Base-by-base conservation (phyloP, 2,888 invertebrate genomes). In the Altica lythri region DNA sequence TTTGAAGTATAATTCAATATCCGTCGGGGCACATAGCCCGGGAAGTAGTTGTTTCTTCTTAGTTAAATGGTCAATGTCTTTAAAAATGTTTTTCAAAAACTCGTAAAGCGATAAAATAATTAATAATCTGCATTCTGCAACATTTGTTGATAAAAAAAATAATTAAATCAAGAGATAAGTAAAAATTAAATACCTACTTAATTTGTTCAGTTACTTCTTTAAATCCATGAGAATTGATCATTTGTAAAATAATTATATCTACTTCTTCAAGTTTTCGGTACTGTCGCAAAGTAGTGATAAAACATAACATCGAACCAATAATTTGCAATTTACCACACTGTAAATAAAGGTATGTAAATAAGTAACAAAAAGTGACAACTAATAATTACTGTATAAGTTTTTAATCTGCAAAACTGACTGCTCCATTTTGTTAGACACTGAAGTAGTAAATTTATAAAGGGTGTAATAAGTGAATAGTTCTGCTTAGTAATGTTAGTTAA, bases 351-450 rank as follows among this genome's bases (percentile, higher is more conserved):
- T n/a, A n/a, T n/a, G n/a, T n/a, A n/a, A n/a, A n/a, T n/a, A n/a
- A n/a, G n/a, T n/a, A n/a, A n/a, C n/a, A n/a, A n/a, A n/a, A n/a
- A n/a, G n/a, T n/a, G n/a, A n/a, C n/a, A n/a, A 53, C 53, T 14
- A 25, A 44, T 49, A 58, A 60, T 64, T 61, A 71, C 80, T n/a
- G 78, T 77, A 62, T 78, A 81, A 16, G 55, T 47, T 8, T 65
- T 74, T 38, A 76, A 68, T 34, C 68, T 69, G 34, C 73, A 69
- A 27, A 79, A 64, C 66, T 82, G 82, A 6, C 67, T 69, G 13
- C 77, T 66, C 82, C 82, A 83, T 70, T 82, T 83, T 43, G 73
- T 72, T 1, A 76, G 64, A 8, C 80, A 80, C 52, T 77, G 75
- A 56, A 74, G 48, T 9, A 69, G 16, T 30, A 62, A 13, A 9